Conservation (phyloP, 53 echinoderm and acorn worm species). For the Holothuria leucospilota region DNA sequence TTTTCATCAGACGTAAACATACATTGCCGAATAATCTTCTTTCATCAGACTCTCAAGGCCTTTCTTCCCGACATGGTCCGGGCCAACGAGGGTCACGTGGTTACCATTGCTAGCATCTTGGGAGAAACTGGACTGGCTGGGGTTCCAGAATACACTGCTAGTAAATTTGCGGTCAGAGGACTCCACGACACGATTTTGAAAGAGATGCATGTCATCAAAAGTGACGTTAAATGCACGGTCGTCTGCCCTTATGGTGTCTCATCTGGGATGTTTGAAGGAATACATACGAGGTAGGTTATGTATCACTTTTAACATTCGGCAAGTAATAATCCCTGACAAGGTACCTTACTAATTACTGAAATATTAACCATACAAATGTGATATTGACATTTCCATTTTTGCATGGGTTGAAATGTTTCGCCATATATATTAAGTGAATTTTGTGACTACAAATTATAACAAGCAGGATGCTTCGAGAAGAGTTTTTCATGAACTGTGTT, state of each 20-base stretch:
- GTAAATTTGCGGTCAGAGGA: conserved; percentile 95
- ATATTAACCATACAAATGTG: no score
- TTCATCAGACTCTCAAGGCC: conserved; percentile 84
- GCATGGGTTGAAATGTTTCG: no score
- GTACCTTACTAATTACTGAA: no score
- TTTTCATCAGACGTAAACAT: no score
- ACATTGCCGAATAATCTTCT: no score
- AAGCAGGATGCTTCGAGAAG: no score
- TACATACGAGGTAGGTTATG: conserved; percentile 65
- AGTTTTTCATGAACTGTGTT: no score
- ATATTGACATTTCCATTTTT: no score
- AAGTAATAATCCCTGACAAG: no score
- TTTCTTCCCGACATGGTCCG: conserved; percentile 90
- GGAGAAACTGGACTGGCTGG: conserved; percentile 78
- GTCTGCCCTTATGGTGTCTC: conserved; percentile 88
- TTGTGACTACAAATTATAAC: no score
- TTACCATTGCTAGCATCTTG: conserved; percentile 86
- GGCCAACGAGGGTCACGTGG: conserved; percentile 89
- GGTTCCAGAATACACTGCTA: conserved; percentile 87
- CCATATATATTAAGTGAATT: no score
- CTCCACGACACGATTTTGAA: conserved; percentile 80
- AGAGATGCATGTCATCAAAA: conserved; percentile 73
- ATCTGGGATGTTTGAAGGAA: conserved; percentile 94
- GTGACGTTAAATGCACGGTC: conserved; percentile 85
- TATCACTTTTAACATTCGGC: no score